Evolutionary conservation across 2,888 invertebrate species (phyloP).

Genomic region (Bursaphelenchus okinawaensis): DNA sequence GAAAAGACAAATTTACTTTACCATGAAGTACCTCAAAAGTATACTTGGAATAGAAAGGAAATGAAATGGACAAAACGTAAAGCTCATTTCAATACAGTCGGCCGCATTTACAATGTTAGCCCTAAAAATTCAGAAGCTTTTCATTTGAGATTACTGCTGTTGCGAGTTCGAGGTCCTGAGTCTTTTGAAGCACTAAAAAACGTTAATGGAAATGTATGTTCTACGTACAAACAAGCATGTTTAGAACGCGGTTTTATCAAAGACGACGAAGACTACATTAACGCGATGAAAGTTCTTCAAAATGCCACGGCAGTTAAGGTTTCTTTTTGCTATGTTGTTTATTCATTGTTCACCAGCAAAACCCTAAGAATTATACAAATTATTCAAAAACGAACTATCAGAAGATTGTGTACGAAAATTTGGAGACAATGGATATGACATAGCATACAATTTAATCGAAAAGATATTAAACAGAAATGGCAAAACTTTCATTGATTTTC

Average conservation of each 20-base stretch:
- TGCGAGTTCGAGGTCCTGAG: conserved; percentile 5
- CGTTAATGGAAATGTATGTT: background rate
- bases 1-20: conserved; percentile 1
- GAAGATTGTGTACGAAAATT: conserved; percentile 11
- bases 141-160: conserved; percentile 9
- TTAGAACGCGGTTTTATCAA: conserved; percentile 11
- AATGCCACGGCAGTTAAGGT: conserved; percentile 1
- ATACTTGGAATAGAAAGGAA: conserved; percentile 4
- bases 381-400: conserved; percentile 4
- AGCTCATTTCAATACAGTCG: background rate
- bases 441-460: conserved; percentile 1
- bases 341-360: background rate
- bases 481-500: background rate
- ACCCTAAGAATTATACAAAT: background rate
- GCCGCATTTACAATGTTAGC: conserved; percentile 1
- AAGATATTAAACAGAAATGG: conserved; percentile 6
- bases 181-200: conserved; percentile 12
- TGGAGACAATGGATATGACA: background rate
- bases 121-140: conserved; percentile 3
- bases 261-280: conserved; percentile 3
- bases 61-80: conserved; percentile 9
- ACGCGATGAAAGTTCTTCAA: conserved; percentile 6
- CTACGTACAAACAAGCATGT: conserved; percentile 12
- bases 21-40: conserved; percentile 11
- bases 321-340: conserved; percentile 12